phyloP scores from a whole-genome alignment of 2,888 invertebrate genomes.

The Apotomis betuletana region DNA sequence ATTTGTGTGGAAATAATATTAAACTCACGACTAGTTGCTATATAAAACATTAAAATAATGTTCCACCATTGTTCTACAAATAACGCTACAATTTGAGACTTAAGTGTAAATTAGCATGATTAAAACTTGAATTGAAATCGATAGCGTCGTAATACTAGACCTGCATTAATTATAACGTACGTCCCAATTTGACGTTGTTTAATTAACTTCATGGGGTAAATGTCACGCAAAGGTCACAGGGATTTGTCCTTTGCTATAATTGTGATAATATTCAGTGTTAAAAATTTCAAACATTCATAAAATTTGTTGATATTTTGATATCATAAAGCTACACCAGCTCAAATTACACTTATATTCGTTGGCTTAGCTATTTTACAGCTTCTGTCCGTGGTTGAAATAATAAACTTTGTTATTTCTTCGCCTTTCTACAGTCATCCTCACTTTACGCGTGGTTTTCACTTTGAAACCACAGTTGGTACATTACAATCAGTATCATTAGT shows the following conservation, averaged over 20 bases:
- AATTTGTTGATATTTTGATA: neutral
- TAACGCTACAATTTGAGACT: neutral
- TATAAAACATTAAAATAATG: too few species aligned
- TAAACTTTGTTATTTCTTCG: too few species aligned
- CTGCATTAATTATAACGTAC: neutral
- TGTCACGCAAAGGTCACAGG: neutral
- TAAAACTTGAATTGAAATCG: neutral
- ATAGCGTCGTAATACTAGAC: neutral
- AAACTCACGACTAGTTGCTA: too few species aligned
- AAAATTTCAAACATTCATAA: neutral
- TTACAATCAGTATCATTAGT: too few species aligned
- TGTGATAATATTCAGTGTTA: neutral
- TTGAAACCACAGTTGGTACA: too few species aligned
- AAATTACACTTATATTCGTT: neutral
- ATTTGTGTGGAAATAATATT: too few species aligned
- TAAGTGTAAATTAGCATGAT: neutral
- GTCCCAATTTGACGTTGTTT: neutral
- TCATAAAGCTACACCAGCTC: neutral
- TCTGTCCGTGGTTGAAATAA: too few species aligned
- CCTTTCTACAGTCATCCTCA: too few species aligned
- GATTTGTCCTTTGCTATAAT: neutral
- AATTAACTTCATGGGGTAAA: neutral
- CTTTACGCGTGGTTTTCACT: too few species aligned
- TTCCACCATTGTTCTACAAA: too few species aligned
- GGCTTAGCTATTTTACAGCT: too few species aligned